phyloP scores from a whole-genome alignment of 2,113 vertebrate genomes.

The Pelmatolapia mariae region DNA sequence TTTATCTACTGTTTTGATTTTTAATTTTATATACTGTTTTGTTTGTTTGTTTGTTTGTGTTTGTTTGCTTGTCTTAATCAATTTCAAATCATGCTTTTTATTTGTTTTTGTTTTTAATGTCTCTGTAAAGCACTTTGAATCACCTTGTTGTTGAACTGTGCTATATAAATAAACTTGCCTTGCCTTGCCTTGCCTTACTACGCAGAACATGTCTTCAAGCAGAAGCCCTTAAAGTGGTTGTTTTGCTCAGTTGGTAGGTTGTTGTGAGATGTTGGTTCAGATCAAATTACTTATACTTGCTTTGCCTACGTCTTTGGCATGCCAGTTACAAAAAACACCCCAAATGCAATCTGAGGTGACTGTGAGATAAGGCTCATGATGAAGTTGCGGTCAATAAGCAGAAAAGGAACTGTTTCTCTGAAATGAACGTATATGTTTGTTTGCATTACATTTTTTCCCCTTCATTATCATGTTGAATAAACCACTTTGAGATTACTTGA shows the following conservation, averaged over 20 bases:
- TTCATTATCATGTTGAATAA: background rate
- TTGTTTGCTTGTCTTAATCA: too few relatives aligned
- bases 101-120: too few relatives aligned
- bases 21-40: too few relatives aligned
- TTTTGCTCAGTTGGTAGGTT: background rate
- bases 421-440: background rate
- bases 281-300: background rate
- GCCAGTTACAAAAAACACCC: background rate
- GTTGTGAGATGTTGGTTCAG: background rate
- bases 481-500: background rate
- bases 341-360: background rate
- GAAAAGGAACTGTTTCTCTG: background rate
- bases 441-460: fast-evolving
- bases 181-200: too few relatives aligned
- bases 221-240: background rate
- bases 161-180: too few relatives aligned
- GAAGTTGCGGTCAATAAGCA: background rate
- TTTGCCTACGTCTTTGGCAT: background rate
- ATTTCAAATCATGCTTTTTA: too few relatives aligned
- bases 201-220: background rate
- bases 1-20: too few relatives aligned
- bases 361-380: background rate
- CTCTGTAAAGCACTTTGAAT: too few relatives aligned
- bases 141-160: too few relatives aligned
- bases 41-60: too few relatives aligned